Evolutionary conservation across 2,888 invertebrate species (phyloP), one percentile per base, ranked within the genome.

Genomic region (Chrysolina haemoptera): DNA sequence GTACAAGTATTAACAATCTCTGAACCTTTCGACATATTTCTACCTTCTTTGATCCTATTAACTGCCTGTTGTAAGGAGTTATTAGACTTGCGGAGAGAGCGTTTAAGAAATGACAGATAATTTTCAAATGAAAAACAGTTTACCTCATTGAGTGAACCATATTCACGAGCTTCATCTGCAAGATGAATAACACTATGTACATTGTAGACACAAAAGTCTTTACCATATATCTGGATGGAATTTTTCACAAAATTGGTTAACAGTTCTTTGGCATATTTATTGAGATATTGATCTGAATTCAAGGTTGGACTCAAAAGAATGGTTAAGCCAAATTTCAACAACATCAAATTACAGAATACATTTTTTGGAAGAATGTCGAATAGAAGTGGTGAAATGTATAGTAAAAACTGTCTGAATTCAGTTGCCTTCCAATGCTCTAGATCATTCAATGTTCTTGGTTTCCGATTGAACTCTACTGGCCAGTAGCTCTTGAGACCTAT

Each of bases 91-190:
- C 53, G 35, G 27, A 70, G 63, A 3, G 18, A 53, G 10, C 65
- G 35, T 65, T 65, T 48, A 9, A 65, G 65, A 65, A 65, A 65
- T 18, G 22, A 48, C 27, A 69, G 22, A 53, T 50, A 69, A 48
- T 63, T 62, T 69, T 69, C 69, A n/a, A 69, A 69, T 35, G 62
- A 5, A 62, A 69, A 69, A 48, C 69, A 69, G n/a, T 69, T 69
- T 16, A 69, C 22, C 8, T 69, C 62, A 69, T 69, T 69, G 14
- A 69, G 62, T 0, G 69, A 18, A 11, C 62, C 69, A 69, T 40
- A 69, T 62, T 62, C n/a, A 27, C 10, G 14, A 41, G 68, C 68
- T 40, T 68, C 59, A 43, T 68, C 59, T 22, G 62, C 62, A 62
- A 69, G 48, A 62, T 69, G 69, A 68, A 68, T 59, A 11, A 68